These are phyloP conservation scores for Drosophila mayaguana DNA, from an alignment of 2,888 invertebrate species.

Conservation along the genomic window DNA sequence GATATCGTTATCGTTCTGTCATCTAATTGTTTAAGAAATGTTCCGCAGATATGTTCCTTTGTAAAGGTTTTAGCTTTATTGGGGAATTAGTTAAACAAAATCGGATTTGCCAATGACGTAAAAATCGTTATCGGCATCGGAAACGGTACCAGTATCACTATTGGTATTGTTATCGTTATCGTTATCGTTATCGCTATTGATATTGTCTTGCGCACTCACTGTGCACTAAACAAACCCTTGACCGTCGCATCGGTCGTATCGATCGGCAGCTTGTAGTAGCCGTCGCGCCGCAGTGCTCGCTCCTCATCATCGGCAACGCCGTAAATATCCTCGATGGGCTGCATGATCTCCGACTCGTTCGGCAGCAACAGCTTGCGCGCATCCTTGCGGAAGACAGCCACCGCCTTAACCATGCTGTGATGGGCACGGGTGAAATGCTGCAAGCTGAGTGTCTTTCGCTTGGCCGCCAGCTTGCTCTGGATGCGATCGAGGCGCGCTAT, in stretches of 20 bases:
- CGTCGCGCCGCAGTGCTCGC: conserved; percentile 60
- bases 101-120: conserved; percentile 4
- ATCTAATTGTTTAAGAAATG: background rate
- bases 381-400: conserved; percentile 83
- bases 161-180: background rate
- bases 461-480: conserved; percentile 70
- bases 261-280: conserved; percentile 73
- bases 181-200: background rate
- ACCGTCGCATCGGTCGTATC: conserved; percentile 72
- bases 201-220: conserved; percentile 9
- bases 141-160: background rate
- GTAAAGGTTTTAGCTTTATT: conserved; percentile 7
- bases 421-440: conserved; percentile 78
- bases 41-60: background rate
- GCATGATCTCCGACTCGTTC: conserved; percentile 80
- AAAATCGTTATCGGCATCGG: conserved; percentile 2
- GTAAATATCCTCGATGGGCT: conserved; percentile 82
- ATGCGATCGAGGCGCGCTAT: conserved; percentile 80
- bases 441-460: conserved; percentile 45
- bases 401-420: conserved; percentile 79
- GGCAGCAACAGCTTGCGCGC: conserved; percentile 80
- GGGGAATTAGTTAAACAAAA: conserved; percentile 5
- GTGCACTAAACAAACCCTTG: conserved; percentile 73
- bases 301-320: conserved; percentile 78
- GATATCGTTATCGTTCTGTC: background rate